Evolutionary conservation across 1,140 invertebrate genomes (phyloP).

Genomic region (Drosophila arizonae): DNA sequence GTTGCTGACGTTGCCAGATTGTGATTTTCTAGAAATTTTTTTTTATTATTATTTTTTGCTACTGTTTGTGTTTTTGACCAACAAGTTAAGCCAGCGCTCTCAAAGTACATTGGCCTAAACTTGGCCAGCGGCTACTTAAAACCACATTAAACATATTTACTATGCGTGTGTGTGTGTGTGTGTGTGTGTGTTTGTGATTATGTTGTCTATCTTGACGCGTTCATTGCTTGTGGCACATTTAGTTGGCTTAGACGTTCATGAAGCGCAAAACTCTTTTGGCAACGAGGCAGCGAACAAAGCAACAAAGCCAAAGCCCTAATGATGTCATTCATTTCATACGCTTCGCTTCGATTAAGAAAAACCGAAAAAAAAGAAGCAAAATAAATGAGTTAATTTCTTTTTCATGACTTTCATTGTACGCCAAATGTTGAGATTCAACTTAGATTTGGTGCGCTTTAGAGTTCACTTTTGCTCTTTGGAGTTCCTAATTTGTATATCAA

Average conservation of each 20-base stretch:
- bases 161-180: slow-evolving; percentile 19
- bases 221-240: slow-evolving; percentile 70
- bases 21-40: background rate
- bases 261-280: slow-evolving; percentile 29
- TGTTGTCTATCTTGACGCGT: slow-evolving; percentile 55
- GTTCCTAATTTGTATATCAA: background rate
- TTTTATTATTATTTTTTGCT: background rate
- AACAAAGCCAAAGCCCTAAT: slow-evolving; percentile 54
- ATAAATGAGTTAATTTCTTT: slow-evolving; percentile 20
- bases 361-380: slow-evolving; percentile 11
- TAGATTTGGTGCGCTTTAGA: background rate
- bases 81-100: slow-evolving; percentile 34
- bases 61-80: slow-evolving; percentile 18
- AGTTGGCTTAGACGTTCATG: slow-evolving; percentile 47
- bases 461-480: background rate
- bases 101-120: slow-evolving; percentile 35
- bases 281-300: slow-evolving; percentile 25
- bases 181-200: slow-evolving; percentile 43
- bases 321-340: slow-evolving; percentile 71
- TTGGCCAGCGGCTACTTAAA: slow-evolving; percentile 55
- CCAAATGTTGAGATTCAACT: slow-evolving; percentile 48
- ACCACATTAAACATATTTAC: slow-evolving; percentile 58
- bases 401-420: slow-evolving; percentile 32
- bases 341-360: slow-evolving; percentile 48
- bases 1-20: slow-evolving; percentile 43